A percentile compares a stretch with the other conserved stretches of the same genome.
These are phyloP conservation scores for Phortica okadai DNA, from an alignment of 2,888 invertebrate species.

Conservation along the genomic window DNA sequence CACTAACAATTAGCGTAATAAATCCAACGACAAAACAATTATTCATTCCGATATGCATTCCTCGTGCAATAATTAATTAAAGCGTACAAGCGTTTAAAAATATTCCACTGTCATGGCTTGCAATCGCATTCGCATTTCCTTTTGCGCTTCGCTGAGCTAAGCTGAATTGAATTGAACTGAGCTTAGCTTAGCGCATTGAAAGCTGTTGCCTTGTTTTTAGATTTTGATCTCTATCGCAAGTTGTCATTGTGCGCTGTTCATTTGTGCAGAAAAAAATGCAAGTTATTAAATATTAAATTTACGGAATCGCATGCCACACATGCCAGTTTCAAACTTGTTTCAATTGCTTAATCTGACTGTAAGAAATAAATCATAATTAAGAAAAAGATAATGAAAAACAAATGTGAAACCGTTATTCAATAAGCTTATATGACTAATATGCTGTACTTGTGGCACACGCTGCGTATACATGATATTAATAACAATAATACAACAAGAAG, in stretches of 20 bases:
- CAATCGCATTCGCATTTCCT: neutral
- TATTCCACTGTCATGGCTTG: slow-evolving; percentile 6
- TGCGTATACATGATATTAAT: slow-evolving; percentile 4
- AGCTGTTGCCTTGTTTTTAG: slow-evolving; percentile 16
- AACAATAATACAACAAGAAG: neutral
- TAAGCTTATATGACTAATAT: neutral
- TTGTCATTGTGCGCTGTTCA: slow-evolving; percentile 4
- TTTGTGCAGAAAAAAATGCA: slow-evolving; percentile 16
- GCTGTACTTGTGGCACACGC: neutral
- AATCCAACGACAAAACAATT: slow-evolving; percentile 7
- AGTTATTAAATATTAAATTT: slow-evolving; percentile 23
- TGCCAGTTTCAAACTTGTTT: slow-evolving; percentile 13
- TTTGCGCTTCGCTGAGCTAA: neutral
- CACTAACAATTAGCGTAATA: neutral
- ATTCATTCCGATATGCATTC: slow-evolving; percentile 5
- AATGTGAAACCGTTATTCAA: slow-evolving; percentile 9
- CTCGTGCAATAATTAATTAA: slow-evolving; percentile 15
- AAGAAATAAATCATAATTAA: neutral
- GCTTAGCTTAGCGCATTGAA: neutral
- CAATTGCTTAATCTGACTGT: neutral
- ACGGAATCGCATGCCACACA: slow-evolving; percentile 29
- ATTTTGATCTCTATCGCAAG: slow-evolving; percentile 1
- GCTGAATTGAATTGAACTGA: neutral
- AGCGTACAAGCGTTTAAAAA: neutral
- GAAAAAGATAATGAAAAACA: slow-evolving; percentile 18